Evolutionary conservation across 2,113 vertebrate species (phyloP).

Genomic region (Ailuropoda melanoleuca): DNA sequence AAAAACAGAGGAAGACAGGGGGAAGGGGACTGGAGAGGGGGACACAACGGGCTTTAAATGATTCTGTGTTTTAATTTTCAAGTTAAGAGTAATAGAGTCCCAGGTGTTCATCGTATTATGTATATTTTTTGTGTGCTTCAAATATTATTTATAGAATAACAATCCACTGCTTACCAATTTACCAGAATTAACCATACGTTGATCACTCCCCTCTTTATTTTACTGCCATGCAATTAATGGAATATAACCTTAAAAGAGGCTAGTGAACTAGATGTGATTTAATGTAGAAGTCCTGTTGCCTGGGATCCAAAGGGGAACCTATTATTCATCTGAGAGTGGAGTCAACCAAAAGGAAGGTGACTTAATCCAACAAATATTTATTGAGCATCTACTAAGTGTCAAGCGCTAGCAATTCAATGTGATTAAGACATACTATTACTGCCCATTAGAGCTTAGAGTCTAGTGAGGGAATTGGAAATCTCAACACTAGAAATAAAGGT

Average conservation of each 20-base stretch:
- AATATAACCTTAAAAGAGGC: not conserved
- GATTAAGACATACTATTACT: slow-evolving; percentile 3
- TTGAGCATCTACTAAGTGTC: slow-evolving; percentile 60
- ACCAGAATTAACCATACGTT: not conserved
- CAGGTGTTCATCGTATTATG: not conserved
- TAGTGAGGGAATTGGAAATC: not conserved
- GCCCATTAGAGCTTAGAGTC: not conserved
- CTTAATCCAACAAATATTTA: slow-evolving; percentile 60
- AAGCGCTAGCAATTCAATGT: slow-evolving; percentile 15
- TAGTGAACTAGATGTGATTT: slow-evolving; percentile 27
- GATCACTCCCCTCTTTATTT: not conserved
- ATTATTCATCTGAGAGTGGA: slow-evolving; percentile 49
- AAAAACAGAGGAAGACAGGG: not conserved
- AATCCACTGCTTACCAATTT: not conserved
- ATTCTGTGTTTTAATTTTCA: not conserved
- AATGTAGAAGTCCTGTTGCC: not conserved
- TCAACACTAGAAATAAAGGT: not conserved
- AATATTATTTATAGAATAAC: not conserved
- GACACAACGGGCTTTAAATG: not conserved
- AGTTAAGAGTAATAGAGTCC: not conserved
- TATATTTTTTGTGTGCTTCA: not conserved
- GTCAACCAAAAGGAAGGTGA: slow-evolving; percentile 41
- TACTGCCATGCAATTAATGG: not conserved
- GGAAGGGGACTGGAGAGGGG: not conserved
- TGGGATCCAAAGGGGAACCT: slow-evolving; percentile 28